These are phyloP conservation scores for Agelas oroides DNA, from an alignment of 37 sponge, comb jelly and placozoan species.

Conservation along the genomic window DNA sequence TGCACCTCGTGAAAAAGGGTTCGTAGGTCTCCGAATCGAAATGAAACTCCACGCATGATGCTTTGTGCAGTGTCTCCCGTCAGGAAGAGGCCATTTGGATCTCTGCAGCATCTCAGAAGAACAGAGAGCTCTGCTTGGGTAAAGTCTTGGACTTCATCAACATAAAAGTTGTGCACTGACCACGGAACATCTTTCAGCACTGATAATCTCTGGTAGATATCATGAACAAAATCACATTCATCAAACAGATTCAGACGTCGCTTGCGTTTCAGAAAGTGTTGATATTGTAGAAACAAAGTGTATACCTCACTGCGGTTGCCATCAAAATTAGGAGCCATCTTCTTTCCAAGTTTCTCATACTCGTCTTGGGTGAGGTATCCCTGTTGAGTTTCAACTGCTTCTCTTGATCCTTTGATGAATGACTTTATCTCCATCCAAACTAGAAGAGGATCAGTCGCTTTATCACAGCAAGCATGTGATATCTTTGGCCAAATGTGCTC, in stretches of 20 bases:
- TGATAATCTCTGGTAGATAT: conserved; percentile 1
- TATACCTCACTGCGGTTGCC: conserved; percentile 63
- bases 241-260: conserved; percentile 47
- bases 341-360: conserved; percentile 53
- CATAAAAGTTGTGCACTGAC: conserved; percentile 65
- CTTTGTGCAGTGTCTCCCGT: conserved; percentile 90
- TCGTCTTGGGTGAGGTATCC: conserved; percentile 53
- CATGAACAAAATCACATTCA: conserved; percentile 75
- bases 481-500: conserved; percentile 55
- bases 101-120: conserved; percentile 42
- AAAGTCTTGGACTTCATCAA: conserved; percentile 91
- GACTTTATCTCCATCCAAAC: conserved; percentile 84
- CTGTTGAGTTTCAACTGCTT: conserved; percentile 44
- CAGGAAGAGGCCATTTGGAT: conserved; percentile 76
- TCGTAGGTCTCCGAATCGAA: conserved; percentile 76
- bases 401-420: conserved; percentile 72
- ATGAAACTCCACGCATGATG: conserved; percentile 86
- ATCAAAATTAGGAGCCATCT: conserved; percentile 68
- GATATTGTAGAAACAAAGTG: conserved; percentile 60
- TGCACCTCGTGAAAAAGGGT: conserved; percentile 56
- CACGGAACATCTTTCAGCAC: conserved; percentile 32
- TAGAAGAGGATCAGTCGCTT: conserved; percentile 34
- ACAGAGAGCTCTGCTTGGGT: conserved; percentile 85
- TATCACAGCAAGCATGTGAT: conserved; percentile 8
- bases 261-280: background rate